Percentiles rank a stretch among this genome's conserved stretches.
phyloP scores from a whole-genome alignment of 2,797 vertebrate genomes.

The Tauraco hartlaubi region DNA sequence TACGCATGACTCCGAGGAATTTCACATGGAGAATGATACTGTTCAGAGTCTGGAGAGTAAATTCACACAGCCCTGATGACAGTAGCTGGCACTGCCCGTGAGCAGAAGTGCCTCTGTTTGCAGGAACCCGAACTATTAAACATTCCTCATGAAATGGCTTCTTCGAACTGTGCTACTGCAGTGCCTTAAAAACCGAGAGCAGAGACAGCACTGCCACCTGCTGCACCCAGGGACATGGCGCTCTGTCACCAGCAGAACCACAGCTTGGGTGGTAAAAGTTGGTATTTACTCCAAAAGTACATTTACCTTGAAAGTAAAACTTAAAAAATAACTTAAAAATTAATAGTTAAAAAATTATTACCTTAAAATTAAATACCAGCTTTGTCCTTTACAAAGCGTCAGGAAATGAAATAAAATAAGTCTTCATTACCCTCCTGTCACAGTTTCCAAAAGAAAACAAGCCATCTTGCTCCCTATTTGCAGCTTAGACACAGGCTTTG shows the following conservation, averaged over 20 bases:
- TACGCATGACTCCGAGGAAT: rapidly evolving
- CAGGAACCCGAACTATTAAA: not conserved
- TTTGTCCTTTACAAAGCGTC: not conserved
- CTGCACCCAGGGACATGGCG: not conserved
- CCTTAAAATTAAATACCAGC: not conserved
- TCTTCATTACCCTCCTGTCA: not conserved
- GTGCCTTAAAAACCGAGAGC: rapidly evolving
- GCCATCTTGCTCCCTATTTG: not conserved
- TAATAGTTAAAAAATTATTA: not conserved
- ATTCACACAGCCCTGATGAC: not conserved
- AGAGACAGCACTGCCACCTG: conserved; percentile 22
- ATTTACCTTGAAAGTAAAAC: not conserved
- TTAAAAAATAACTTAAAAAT: not conserved
- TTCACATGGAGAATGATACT: not conserved
- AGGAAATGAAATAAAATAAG: not conserved
- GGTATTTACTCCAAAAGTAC: not conserved
- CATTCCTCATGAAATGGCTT: not conserved
- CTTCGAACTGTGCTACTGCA: not conserved
- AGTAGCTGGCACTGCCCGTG: not conserved
- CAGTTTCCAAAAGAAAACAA: not conserved
- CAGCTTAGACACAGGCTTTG: not conserved
- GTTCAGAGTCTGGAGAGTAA: not conserved
- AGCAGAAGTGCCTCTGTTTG: not conserved
- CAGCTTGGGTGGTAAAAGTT: not conserved
- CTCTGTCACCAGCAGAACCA: not conserved